Conservation (phyloP, 37 sponge, comb jelly and placozoan genomes). For the Aplysina aerophoba region DNA sequence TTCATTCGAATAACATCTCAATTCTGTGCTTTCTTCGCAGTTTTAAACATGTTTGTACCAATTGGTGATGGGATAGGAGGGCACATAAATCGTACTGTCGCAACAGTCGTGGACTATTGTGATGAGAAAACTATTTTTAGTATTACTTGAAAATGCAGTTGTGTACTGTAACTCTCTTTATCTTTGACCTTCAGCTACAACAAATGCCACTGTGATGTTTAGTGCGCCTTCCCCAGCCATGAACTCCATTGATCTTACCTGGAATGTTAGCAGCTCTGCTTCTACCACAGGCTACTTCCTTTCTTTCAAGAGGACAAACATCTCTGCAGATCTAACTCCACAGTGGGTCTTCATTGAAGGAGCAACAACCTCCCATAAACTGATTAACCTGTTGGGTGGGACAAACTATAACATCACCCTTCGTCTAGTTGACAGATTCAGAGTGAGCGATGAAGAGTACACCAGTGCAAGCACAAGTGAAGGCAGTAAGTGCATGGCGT, state of each 20-base stretch:
- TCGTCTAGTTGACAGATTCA: not conserved
- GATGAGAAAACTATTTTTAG: no score
- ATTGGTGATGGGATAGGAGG: no score
- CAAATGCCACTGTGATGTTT: not conserved
- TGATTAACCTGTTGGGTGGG: conserved; percentile 1
- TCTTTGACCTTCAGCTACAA: not conserved
- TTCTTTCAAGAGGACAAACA: conserved; percentile 9
- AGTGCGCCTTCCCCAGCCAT: not conserved
- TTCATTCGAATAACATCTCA: no score
- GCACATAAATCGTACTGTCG: no score
- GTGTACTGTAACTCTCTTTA: no score
- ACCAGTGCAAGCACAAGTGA: no score
- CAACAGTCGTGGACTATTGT: no score
- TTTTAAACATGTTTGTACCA: no score
- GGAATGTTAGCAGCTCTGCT: not conserved
- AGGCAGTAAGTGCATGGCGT: no score
- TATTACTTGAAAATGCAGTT: no score
- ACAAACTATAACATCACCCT: conserved; percentile 11
- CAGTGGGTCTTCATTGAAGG: not conserved
- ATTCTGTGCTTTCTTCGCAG: no score
- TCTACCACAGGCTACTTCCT: not conserved
- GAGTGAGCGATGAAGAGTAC: not conserved
- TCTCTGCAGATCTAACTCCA: not conserved
- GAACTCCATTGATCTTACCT: not conserved
- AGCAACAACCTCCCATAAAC: not conserved